phyloP scores from a whole-genome alignment of 2,113 vertebrate genomes.

The Ciconia boyciana region DNA sequence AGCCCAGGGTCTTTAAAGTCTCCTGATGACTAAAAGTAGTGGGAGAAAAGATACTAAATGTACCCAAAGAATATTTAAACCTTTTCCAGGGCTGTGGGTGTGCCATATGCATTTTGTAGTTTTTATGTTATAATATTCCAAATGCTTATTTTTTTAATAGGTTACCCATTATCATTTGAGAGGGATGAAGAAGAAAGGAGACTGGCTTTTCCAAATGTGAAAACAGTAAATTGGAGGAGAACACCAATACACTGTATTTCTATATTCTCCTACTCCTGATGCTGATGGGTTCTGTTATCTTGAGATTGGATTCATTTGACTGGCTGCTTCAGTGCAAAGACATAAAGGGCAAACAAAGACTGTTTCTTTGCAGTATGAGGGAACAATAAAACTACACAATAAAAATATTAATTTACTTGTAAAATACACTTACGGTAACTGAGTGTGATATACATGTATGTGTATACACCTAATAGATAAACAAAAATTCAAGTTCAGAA shows the following conservation, averaged over 20 bases:
- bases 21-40: constrained; percentile 1
- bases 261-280: not conserved
- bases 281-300: not conserved
- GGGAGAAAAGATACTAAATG: constrained; percentile 2
- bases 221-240: not conserved
- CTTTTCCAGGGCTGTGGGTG: not conserved
- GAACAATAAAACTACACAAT: not conserved
- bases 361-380: not conserved
- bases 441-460: not conserved
- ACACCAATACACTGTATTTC: accelerated
- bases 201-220: not conserved
- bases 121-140: not conserved
- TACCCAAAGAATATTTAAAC: not conserved
- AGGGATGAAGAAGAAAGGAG: not conserved
- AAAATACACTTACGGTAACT: not conserved
- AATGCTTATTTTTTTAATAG: not conserved
- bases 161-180: not conserved
- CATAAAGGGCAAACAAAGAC: not conserved
- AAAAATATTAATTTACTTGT: not conserved
- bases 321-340: not conserved
- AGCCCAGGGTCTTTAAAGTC: not conserved
- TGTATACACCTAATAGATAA: not conserved
- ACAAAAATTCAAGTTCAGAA: not conserved
- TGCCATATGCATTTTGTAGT: not conserved
- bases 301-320: not conserved